phyloP scores from a whole-genome alignment of 2,888 invertebrate genomes.

The Agrilus cyanescens region DNA sequence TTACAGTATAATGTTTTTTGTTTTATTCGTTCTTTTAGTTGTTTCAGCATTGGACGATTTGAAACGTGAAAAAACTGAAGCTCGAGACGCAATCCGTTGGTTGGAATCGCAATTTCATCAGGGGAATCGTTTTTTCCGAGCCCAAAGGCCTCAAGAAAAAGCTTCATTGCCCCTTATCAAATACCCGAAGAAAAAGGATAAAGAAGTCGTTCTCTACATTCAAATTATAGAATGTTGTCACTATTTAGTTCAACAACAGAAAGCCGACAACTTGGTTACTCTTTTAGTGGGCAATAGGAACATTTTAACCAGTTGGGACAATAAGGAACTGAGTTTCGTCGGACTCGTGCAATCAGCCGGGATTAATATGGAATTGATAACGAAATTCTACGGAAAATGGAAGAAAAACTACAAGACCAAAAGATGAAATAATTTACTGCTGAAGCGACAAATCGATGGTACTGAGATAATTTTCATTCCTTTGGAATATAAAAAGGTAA shows the following conservation, averaged over 20 bases:
- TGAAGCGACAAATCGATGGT: neutral
- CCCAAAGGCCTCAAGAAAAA: constrained; percentile 76
- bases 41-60: constrained; percentile 78
- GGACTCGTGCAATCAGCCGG: constrained; percentile 72
- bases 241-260: constrained; percentile 52
- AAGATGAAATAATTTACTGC: constrained; percentile 38
- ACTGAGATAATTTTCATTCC: no score
- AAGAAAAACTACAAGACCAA: constrained; percentile 58
- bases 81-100: constrained; percentile 89
- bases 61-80: constrained; percentile 72
- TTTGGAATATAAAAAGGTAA: no score
- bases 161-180: constrained; percentile 59
- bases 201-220: constrained; percentile 58
- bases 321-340: constrained; percentile 59
- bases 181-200: constrained; percentile 67
- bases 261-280: constrained; percentile 54
- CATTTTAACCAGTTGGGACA: constrained; percentile 31
- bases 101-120: constrained; percentile 75
- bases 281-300: constrained; percentile 55
- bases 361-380: constrained; percentile 69
- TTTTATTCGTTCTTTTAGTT: constrained; percentile 44
- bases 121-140: constrained; percentile 77
- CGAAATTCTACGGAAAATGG: constrained; percentile 76
- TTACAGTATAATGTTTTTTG: neutral
- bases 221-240: constrained; percentile 78